Evolutionary conservation across 2,113 vertebrate species (phyloP), one percentile per base, ranked within the genome.

Genomic region (Rousettus leschenaultii): DNA sequence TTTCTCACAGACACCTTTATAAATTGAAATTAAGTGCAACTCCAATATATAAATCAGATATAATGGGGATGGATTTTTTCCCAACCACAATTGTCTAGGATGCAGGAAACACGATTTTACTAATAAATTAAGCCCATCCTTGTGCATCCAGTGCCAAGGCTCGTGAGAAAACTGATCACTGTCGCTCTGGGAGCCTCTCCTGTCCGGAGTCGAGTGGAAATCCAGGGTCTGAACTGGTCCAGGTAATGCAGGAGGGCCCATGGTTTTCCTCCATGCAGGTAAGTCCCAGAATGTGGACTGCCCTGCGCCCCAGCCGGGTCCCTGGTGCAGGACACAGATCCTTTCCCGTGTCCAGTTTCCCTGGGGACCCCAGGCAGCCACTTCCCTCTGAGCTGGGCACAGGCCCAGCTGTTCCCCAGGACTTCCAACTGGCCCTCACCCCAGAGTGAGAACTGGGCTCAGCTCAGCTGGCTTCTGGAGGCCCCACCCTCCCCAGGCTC

Each of bases 191-290:
- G 66, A 40, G 26, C 30, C 26, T 43, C 26, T 48, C 33, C 16
- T 21, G 35, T 45, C 35, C 12, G 35, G 26, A 35, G 35, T 15
- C 0, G 0, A 1, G 22, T 24, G 73, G n/a, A 80, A 22, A 26
- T n/a, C 74, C 19, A 19, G 28, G 48, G 2, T 65, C 30, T 2
- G 70, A 13, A 11, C 30, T 3, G 13, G 38, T 48, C 45, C 51
- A 3, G 70, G 38, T 6, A 38, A 30, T 21, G 7, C 2, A 11
- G 28, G 59, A 12, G 18, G 8, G 15, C n/a, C 74, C 75, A n/a
- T 0, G 3, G 7, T 28, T 83, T 65, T 30, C 48, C 11, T 19
- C 55, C 28, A 59, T 5, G 0, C 28, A 4, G 19, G 4, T 35
- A 85, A 43, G 63, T 82, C 92, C 45, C 22, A 26, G 88, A 35